Evolutionary conservation across 2,888 invertebrate genomes (phyloP).

Genomic region (Ectemnius continuus): DNA sequence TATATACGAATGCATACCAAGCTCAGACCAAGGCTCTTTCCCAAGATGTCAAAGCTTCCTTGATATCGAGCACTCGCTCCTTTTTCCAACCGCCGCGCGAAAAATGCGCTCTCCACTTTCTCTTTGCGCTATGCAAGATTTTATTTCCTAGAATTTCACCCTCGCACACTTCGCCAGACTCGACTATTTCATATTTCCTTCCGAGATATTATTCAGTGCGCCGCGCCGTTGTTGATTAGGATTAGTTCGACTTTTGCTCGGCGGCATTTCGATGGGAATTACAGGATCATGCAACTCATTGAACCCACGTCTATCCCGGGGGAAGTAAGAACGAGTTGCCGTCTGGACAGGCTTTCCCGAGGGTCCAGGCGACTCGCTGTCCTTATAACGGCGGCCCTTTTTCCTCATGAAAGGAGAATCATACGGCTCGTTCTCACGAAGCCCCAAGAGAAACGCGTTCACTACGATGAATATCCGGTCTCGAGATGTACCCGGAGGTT

Average conservation of each 20-base stretch:
- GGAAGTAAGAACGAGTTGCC: neutral
- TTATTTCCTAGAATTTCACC: too few species aligned
- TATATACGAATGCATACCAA: slow-evolving; percentile 6
- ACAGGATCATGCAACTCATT: too few species aligned
- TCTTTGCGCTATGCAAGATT: too few species aligned
- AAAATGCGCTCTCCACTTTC: too few species aligned
- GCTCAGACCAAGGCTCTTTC: neutral
- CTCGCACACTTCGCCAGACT: too few species aligned
- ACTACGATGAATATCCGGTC: slow-evolving; percentile 1
- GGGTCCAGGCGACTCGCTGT: neutral
- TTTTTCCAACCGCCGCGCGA: neutral
- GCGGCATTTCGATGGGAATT: too few species aligned
- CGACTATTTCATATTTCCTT: too few species aligned
- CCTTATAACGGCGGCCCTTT: slow-evolving; percentile 28
- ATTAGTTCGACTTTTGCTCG: too few species aligned
- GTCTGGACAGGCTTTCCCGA: neutral
- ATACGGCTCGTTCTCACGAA: slow-evolving; percentile 42
- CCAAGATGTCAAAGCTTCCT: neutral
- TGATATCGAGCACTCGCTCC: neutral
- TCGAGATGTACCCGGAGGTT: neutral
- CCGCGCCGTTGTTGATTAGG: too few species aligned
- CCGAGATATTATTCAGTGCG: too few species aligned
- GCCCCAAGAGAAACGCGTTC: slow-evolving; percentile 8
- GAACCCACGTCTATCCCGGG: too few species aligned
- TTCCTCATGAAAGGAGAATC: slow-evolving; percentile 32